Evolutionary conservation across 1,140 invertebrate species (phyloP).

Genomic region (Prorops nasuta): DNA sequence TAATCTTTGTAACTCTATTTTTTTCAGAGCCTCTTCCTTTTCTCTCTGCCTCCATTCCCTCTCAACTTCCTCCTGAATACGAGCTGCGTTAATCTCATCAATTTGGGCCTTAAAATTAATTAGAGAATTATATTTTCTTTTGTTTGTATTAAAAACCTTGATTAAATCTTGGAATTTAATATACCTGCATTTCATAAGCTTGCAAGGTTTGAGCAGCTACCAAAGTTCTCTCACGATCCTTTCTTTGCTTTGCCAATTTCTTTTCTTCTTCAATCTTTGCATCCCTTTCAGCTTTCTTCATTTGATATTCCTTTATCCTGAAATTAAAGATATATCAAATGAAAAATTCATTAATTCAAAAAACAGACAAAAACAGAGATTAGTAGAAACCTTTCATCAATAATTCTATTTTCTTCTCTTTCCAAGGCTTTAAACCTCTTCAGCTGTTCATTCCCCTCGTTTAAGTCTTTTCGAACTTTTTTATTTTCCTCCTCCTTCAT

Average conservation of each 20-base stretch:
- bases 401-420: constrained; percentile 61
- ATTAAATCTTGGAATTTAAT: neutral
- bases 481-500: constrained; percentile 46
- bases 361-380: constrained; percentile 1
- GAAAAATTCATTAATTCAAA: constrained; percentile 2
- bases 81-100: constrained; percentile 58
- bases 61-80: constrained; percentile 61
- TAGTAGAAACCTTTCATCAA: constrained; percentile 55
- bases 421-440: constrained; percentile 59
- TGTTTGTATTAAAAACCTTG: neutral
- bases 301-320: constrained; percentile 63
- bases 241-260: constrained; percentile 43
- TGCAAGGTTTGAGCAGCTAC: constrained; percentile 51
- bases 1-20: constrained; percentile 53
- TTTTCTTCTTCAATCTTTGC: constrained; percentile 49
- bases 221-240: constrained; percentile 53
- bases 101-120: constrained; percentile 47
- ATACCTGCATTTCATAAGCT: constrained; percentile 45
- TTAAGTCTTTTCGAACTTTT: constrained; percentile 57
- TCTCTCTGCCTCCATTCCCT: constrained; percentile 58
- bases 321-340: constrained; percentile 14
- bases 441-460: constrained; percentile 60
- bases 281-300: constrained; percentile 61
- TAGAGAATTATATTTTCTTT: neutral
- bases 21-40: constrained; percentile 54